A percentile compares a stretch with the other conserved stretches of the same genome.
Evolutionary conservation across 2,113 vertebrate species (phyloP).

Genomic region (Dunckerocampus dactyliophorus): DNA sequence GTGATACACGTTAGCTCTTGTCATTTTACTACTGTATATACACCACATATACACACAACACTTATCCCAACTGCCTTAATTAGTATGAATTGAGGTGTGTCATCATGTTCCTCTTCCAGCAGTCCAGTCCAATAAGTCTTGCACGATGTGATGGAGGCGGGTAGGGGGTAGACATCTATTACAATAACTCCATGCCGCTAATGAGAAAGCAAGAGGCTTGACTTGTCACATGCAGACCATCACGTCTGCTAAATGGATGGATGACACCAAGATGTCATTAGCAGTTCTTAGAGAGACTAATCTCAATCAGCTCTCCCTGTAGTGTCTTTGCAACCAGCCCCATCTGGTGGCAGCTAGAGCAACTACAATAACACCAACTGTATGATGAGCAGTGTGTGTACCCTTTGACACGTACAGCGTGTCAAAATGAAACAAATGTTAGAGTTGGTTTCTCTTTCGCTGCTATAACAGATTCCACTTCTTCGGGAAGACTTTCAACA

Average conservation of each 20-base stretch:
- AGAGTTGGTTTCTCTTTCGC: too few species aligned
- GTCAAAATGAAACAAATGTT: too few species aligned
- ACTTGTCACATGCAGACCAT: slow-evolving; percentile 62
- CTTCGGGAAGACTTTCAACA: too few species aligned
- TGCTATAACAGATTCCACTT: too few species aligned
- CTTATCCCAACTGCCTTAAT: slow-evolving; percentile 44
- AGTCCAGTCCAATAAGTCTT: slow-evolving; percentile 49
- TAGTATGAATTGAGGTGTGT: slow-evolving; percentile 56
- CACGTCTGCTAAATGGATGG: slow-evolving; percentile 54
- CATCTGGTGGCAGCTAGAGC: slow-evolving; percentile 44
- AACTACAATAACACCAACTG: slow-evolving; percentile 17
- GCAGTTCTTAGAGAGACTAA: slow-evolving; percentile 38
- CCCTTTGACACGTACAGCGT: too few species aligned
- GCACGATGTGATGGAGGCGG: slow-evolving; percentile 7
- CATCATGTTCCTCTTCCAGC: slow-evolving; percentile 52
- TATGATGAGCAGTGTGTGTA: too few species aligned
- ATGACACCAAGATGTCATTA: slow-evolving; percentile 50
- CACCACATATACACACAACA: not conserved
- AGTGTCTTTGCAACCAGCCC: slow-evolving; percentile 43
- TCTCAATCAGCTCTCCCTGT: not conserved
- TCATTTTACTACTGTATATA: not conserved
- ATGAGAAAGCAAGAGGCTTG: slow-evolving; percentile 66
- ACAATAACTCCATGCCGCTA: slow-evolving; percentile 57
- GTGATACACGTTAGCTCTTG: too few species aligned
- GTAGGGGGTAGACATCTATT: slow-evolving; percentile 51